A percentile compares a stretch with the other conserved stretches of the same genome.
phyloP scores from a whole-genome alignment of 1,140 invertebrate species.

The Drosophila lini region DNA sequence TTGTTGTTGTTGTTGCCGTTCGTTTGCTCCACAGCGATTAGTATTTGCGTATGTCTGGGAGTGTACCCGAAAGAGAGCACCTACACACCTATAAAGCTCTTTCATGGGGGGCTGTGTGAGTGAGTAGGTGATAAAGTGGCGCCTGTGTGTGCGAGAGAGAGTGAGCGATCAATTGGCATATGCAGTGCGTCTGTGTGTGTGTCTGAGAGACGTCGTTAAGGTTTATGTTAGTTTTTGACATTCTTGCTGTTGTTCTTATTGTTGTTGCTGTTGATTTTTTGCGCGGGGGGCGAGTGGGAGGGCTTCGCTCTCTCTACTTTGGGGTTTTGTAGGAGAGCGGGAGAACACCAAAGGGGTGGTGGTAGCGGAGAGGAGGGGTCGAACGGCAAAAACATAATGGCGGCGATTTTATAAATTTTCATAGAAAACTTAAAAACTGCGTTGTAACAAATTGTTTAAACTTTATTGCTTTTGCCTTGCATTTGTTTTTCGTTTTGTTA shows the following conservation, averaged over 20 bases:
- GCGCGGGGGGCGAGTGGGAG: constrained; percentile 34
- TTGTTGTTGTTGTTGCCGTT: constrained; percentile 25
- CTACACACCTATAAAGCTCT: constrained; percentile 20
- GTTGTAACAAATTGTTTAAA: constrained; percentile 79
- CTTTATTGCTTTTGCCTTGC: constrained; percentile 58
- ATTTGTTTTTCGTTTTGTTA: constrained; percentile 19
- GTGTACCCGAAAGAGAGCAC: constrained; percentile 50
- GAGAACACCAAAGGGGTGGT: constrained; percentile 20
- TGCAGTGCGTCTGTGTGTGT: constrained; percentile 7
- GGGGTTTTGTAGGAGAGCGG: constrained; percentile 7
- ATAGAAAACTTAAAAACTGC: constrained; percentile 77
- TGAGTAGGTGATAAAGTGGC: constrained; percentile 77
- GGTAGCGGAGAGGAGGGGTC: constrained; percentile 25
- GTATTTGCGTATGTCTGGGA: constrained; percentile 49
- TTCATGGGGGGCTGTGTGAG: constrained; percentile 29
- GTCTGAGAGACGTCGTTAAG: constrained; percentile 54
- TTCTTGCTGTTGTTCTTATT: constrained; percentile 68
- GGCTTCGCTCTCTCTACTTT: constrained; percentile 19
- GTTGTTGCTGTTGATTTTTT: constrained; percentile 36
- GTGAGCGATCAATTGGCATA: constrained; percentile 74
- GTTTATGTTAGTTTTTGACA: constrained; percentile 77
- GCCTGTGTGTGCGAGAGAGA: constrained; percentile 53
- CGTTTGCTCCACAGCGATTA: constrained; percentile 49
- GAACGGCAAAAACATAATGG: constrained; percentile 72
- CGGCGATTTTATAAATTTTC: constrained; percentile 69